These are phyloP conservation scores for Corella eumyota DNA, from an alignment of 23 tunicate genomes.

Conservation along the genomic window DNA sequence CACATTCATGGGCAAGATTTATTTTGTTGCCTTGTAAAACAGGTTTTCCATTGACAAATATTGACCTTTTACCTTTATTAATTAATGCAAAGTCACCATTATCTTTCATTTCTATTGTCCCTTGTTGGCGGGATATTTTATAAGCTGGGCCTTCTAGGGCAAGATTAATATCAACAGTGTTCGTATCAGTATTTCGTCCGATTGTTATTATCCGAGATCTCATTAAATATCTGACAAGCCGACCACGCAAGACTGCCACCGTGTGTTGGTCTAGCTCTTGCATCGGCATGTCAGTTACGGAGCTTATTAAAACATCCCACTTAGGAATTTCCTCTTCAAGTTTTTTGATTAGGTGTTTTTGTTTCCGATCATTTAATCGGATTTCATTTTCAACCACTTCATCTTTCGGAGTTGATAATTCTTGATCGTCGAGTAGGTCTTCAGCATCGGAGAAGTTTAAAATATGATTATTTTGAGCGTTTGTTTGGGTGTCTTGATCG, in stretches of 20 bases:
- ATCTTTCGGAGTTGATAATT: constrained; percentile 24
- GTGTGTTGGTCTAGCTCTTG: constrained; percentile 73
- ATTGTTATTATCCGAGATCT: constrained; percentile 60
- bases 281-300: constrained; percentile 40
- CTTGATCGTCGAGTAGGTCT: constrained; percentile 62
- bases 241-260: constrained; percentile 49
- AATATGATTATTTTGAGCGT: constrained; percentile 39
- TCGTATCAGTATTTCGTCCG: constrained; percentile 52
- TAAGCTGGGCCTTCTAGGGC: constrained; percentile 74
- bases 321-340: constrained; percentile 72
- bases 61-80: constrained; percentile 67
- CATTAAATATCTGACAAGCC: constrained; percentile 72
- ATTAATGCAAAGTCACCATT: constrained; percentile 71
- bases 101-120: constrained; percentile 69
- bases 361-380: constrained; percentile 45
- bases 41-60: constrained; percentile 80
- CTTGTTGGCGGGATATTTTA: constrained; percentile 84
- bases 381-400: constrained; percentile 37
- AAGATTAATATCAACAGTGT: constrained; percentile 73
- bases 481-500: constrained; percentile 46
- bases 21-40: constrained; percentile 48
- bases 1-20: constrained; percentile 46
- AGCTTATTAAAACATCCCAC: constrained; percentile 52
- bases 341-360: constrained; percentile 60
- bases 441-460: constrained; percentile 66